Percentiles rank a stretch among this genome's conserved stretches.
Conservation (phyloP, 2,888 invertebrate genomes). For the Chromoteleia sp. region DNA sequence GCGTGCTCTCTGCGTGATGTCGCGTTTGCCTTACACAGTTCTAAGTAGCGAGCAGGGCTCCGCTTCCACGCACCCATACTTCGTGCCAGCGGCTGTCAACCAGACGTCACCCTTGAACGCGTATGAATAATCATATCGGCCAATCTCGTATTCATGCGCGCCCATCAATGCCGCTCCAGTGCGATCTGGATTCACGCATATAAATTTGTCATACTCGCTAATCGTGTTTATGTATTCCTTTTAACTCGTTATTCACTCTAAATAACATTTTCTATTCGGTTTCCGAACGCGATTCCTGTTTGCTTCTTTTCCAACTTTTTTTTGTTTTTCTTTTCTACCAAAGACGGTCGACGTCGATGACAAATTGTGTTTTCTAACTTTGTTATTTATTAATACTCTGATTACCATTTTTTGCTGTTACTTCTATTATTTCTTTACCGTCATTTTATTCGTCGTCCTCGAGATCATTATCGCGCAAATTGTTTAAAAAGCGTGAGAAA, state of each 20-base stretch:
- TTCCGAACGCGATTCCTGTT: constrained; percentile 4
- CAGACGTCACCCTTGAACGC: constrained; percentile 78
- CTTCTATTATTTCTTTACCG: too few species aligned
- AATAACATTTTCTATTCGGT: constrained; percentile 57
- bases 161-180: constrained; percentile 70
- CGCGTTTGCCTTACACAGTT: constrained; percentile 75
- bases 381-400: too few species aligned
- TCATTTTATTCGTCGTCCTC: too few species aligned
- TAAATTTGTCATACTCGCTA: constrained; percentile 74
- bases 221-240: constrained; percentile 72
- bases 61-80: constrained; percentile 48
- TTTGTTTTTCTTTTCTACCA: background rate
- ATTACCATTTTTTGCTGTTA: too few species aligned
- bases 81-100: constrained; percentile 80
- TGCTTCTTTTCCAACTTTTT: background rate
- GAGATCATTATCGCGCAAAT: constrained; percentile 5
- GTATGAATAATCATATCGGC: constrained; percentile 80
- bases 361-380: too few species aligned
- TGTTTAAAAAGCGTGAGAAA: constrained; percentile 47
- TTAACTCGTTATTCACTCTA: constrained; percentile 69
- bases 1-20: constrained; percentile 71
- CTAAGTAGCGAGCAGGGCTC: constrained; percentile 67
- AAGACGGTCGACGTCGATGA: too few species aligned
- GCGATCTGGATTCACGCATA: constrained; percentile 71
- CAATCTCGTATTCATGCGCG: constrained; percentile 78